Percentiles rank a stretch among this genome's conserved stretches.
These are phyloP conservation scores for Stegana nigrithorax DNA, from an alignment of 2,888 invertebrate genomes.

Conservation along the genomic window DNA sequence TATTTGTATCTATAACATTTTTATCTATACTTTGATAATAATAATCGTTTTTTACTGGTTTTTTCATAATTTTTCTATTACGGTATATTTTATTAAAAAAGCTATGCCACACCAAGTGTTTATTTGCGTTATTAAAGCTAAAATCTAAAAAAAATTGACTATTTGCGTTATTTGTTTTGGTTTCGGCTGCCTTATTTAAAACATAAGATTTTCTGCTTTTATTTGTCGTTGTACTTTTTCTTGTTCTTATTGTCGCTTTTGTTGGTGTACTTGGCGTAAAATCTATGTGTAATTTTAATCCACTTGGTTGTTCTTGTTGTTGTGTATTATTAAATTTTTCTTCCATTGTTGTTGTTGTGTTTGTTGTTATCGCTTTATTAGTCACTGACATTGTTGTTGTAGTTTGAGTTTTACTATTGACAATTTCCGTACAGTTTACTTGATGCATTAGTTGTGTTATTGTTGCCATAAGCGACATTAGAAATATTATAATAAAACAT, in stretches of 20 bases:
- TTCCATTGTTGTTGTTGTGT: not conserved
- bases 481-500: conserved; percentile 39
- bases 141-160: conserved; percentile 2
- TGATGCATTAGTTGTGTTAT: conserved; percentile 28
- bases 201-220: not conserved
- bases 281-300: not conserved
- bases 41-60: not conserved
- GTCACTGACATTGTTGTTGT: conserved; percentile 7
- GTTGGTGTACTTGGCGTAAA: not conserved
- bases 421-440: conserved; percentile 27
- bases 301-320: not conserved
- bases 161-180: conserved; percentile 4
- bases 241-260: not conserved
- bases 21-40: not conserved
- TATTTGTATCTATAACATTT: not conserved
- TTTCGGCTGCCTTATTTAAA: not conserved
- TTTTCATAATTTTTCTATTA: not conserved
- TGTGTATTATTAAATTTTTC: not conserved
- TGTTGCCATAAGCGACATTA: conserved; percentile 36
- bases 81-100: not conserved
- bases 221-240: not conserved
- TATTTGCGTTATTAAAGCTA: not conserved
- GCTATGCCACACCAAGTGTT: not conserved
- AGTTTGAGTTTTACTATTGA: conserved; percentile 17
- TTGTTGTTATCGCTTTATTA: not conserved